Base-by-base conservation (phyloP, 2,797 vertebrate species). In the Sus cebifrons region DNA sequence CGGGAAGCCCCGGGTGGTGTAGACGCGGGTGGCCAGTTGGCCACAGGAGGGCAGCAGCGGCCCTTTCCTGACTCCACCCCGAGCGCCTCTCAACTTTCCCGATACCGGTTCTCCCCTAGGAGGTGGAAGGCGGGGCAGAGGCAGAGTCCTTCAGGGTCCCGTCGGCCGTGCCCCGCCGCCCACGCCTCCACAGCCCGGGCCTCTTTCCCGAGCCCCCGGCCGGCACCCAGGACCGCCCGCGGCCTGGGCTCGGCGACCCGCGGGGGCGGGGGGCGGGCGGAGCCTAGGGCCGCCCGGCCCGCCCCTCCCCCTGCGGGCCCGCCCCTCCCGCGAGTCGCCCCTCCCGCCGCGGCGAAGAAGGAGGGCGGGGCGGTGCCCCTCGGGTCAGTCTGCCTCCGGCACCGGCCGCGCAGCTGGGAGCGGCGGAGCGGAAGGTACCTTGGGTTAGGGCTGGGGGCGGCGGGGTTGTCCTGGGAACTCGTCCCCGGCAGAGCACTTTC, bases 31-130 rank as follows among this genome's bases (percentile, higher is more conserved):
- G 62, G 23, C 56, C 0, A 16, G 8, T 20, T 29, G 95, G 87
- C 97, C 98, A 70, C 97, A 1, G 49, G 97, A 65, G 96, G 97
- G 98, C 97, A 97, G 97, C 94, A 91, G 92, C 85, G 86, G 89
- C 64, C 91, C 84, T 86, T 77, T 29, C 62, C 64, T 18, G 91
- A 75, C 94, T 92, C 89, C 95, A 62, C 95, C 87, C 93, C 15
- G 62, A 18, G 86, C 44, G 12, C 89, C 86, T 78, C 97, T 70
- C 94, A 95, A 96, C 98, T 97, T 98, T 93, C 91, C 91, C 75
- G 54, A 94, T 84, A 75, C 71, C 12, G 2, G 60, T 27, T 78
- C 32, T 16, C 56, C 85, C 64, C 81, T 4, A 6, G 21, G 75
- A 74, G 40, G 74, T 54, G 89, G 86, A 71, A 68, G 83, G 94